Evolutionary conservation across 2,113 vertebrate genomes (phyloP).

Genomic region (Chelonoidis abingdonii): DNA sequence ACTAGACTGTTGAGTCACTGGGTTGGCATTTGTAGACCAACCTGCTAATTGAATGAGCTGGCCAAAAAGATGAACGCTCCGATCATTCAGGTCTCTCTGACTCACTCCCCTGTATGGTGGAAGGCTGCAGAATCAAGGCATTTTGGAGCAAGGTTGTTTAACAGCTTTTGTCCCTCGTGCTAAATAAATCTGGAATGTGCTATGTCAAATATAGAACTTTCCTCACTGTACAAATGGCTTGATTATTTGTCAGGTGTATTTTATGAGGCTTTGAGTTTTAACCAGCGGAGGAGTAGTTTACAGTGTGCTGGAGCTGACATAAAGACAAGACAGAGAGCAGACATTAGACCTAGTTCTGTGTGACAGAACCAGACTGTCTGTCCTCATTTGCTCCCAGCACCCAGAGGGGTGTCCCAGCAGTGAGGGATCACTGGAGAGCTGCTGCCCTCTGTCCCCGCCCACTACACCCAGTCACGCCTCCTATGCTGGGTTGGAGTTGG

Average conservation of each 20-base stretch:
- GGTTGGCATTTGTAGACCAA: fast-evolving
- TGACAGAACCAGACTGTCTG: not conserved
- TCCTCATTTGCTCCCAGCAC: not conserved
- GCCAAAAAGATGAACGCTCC: fast-evolving
- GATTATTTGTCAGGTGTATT: not conserved
- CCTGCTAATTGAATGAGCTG: fast-evolving
- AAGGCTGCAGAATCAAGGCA: fast-evolving
- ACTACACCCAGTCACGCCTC: not conserved
- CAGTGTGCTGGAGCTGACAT: not conserved
- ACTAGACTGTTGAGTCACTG: not conserved
- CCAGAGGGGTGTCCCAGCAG: not conserved
- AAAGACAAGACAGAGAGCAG: fast-evolving
- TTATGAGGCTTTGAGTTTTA: not conserved
- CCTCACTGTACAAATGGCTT: not conserved
- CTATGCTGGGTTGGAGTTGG: not conserved
- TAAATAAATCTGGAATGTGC: conserved; percentile 10
- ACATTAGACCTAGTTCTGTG: not conserved
- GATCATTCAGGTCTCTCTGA: not conserved
- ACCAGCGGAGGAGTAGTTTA: not conserved
- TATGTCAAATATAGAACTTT: not conserved
- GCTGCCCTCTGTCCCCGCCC: not conserved
- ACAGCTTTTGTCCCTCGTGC: not conserved
- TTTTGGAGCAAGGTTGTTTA: not conserved
- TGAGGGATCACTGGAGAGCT: not conserved
- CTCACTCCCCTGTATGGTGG: not conserved